Conservation (phyloP, 2,888 invertebrate species). For the Epistrophe grossulariae region DNA sequence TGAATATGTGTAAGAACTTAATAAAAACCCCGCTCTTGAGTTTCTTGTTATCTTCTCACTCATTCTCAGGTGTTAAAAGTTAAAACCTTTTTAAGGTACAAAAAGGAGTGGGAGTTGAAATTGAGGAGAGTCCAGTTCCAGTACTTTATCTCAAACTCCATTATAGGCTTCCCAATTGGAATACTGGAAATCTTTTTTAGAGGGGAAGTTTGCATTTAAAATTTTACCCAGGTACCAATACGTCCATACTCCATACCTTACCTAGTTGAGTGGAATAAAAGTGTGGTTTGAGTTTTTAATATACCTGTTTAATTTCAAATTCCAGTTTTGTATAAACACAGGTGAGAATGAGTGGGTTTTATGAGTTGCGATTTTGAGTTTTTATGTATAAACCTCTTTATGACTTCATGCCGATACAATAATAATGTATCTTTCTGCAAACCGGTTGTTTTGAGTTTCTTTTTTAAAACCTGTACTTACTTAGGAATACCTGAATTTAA, state of each 20-base stretch:
- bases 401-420: not conserved
- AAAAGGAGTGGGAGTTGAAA: conserved; percentile 29
- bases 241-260: no score
- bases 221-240: not conserved
- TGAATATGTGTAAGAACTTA: not conserved
- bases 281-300: conserved; percentile 34
- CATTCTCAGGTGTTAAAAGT: conserved; percentile 28
- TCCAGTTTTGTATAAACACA: conserved; percentile 28
- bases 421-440: conserved; percentile 18
- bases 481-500: not conserved
- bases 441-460: conserved; percentile 37
- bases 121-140: not conserved
- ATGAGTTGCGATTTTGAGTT: not conserved
- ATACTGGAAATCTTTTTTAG: conserved; percentile 48
- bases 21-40: conserved; percentile 53
- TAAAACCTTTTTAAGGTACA: not conserved
- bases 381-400: not conserved
- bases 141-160: not conserved
- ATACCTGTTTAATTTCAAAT: conserved; percentile 34
- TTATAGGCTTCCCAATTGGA: conserved; percentile 50
- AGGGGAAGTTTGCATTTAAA: not conserved
- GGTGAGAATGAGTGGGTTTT: conserved; percentile 47
- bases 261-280: not conserved
- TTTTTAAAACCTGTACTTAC: conserved; percentile 30
- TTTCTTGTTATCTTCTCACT: conserved; percentile 31